These are phyloP conservation scores for Agapornis canus DNA, from an alignment of 2,797 vertebrate genomes.

Conservation along the genomic window DNA sequence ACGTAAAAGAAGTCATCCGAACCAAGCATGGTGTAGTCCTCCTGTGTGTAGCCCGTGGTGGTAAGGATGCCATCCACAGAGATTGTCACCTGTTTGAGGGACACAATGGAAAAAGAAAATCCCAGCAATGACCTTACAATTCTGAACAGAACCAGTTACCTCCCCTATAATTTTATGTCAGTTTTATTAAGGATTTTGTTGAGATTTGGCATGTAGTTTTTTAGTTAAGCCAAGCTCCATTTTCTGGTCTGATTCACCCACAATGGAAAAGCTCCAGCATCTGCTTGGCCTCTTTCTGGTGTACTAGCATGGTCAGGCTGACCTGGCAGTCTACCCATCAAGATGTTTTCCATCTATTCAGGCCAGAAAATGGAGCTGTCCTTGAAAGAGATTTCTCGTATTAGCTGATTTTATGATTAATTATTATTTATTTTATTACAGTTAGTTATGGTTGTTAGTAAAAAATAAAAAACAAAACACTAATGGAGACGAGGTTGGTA, in stretches of 20 bases:
- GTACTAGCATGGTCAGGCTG: conserved; percentile 9
- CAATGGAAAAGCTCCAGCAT: conserved; percentile 25
- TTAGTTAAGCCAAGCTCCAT: conserved; percentile 73
- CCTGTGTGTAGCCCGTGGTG: conserved; percentile 97
- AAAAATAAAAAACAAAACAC: conserved; percentile 38
- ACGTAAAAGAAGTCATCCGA: conserved; percentile 99
- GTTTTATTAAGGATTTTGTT: conserved; percentile 71
- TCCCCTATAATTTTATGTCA: conserved; percentile 67
- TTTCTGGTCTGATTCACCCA: conserved; percentile 79
- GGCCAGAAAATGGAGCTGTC: conserved; percentile 81
- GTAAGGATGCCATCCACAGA: conserved; percentile 98
- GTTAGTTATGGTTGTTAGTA: conserved; percentile 75
- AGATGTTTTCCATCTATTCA: conserved; percentile 55
- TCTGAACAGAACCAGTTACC: conserved; percentile 9
- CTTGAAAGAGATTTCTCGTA: conserved; percentile 65
- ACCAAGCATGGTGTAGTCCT: conserved; percentile 98
- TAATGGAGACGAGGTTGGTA: conserved; percentile 76
- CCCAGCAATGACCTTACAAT: conserved; percentile 77
- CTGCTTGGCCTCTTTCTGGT: conserved; percentile 19
- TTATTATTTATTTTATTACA: conserved; percentile 70
- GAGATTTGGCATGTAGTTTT: conserved; percentile 46
- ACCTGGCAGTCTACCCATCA: background rate
- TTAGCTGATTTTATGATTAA: conserved; percentile 72
- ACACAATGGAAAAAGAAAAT: conserved; percentile 75
- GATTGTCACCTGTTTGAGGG: conserved; percentile 90